Evolutionary conservation across 1,140 invertebrate genomes (phyloP).

Genomic region (Wasmannia auropunctata): DNA sequence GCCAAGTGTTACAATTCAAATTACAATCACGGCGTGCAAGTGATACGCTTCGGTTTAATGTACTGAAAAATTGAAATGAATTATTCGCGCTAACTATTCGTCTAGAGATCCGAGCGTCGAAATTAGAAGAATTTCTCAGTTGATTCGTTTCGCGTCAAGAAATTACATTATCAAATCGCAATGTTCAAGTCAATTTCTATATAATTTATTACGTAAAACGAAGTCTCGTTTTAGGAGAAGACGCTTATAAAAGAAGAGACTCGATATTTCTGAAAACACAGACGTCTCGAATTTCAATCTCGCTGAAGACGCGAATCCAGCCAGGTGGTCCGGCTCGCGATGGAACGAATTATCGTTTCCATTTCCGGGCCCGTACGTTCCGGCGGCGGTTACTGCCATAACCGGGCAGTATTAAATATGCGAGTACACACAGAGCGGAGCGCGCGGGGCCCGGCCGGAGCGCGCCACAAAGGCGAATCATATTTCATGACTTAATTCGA

Average conservation of each 20-base stretch:
- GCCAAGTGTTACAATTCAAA: conserved; percentile 26
- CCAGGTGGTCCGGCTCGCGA: not conserved
- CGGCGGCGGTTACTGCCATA: not conserved
- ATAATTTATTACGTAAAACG: not conserved
- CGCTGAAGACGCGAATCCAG: not conserved
- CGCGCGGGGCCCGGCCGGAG: not conserved
- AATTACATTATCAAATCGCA: not conserved
- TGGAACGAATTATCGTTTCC: conserved; percentile 30
- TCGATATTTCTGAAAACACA: not conserved
- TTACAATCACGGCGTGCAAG: conserved; percentile 16
- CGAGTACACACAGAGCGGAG: conserved; percentile 18
- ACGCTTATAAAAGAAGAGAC: not conserved
- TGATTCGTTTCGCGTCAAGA: not conserved
- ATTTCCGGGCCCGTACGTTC: conserved; percentile 37
- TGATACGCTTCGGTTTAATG: conserved; percentile 23
- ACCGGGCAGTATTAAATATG: conserved; percentile 44
- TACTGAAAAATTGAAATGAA: conserved; percentile 40
- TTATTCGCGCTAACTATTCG: not conserved
- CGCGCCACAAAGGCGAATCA: conserved; percentile 46
- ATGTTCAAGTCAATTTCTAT: not conserved
- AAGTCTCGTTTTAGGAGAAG: not conserved
- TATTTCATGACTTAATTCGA: conserved; percentile 56
- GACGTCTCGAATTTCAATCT: not conserved
- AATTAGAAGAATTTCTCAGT: not conserved
- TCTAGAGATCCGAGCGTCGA: not conserved